Conservation (phyloP, 2,113 vertebrate species). For the Thinocorus orbignyianus region DNA sequence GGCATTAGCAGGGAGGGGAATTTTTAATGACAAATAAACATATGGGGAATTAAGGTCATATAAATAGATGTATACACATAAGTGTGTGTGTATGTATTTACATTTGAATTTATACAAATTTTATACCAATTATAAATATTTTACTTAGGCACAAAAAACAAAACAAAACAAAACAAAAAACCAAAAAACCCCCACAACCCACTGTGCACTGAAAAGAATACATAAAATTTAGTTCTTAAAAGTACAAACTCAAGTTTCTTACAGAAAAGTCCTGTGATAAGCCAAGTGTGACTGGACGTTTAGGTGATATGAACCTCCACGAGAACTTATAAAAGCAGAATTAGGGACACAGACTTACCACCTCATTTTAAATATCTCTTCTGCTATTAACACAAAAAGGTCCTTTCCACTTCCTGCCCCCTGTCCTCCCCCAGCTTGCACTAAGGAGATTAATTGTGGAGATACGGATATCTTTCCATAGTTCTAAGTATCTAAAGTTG, state of each 20-base stretch:
- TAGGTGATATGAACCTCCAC: neutral
- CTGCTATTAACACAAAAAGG: neutral
- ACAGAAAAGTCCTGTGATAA: neutral
- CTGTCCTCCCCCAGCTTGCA: fast-evolving
- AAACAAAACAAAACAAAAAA: no score
- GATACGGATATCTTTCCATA: neutral
- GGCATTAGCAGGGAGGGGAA: neutral
- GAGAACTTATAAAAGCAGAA: neutral
- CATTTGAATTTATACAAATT: neutral
- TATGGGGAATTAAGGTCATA: neutral
- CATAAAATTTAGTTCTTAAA: neutral
- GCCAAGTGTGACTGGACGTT: neutral
- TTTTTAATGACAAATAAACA: neutral
- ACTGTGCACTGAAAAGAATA: neutral
- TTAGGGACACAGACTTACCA: neutral
- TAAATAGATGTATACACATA: neutral
- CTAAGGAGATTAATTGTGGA: neutral
- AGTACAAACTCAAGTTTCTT: neutral
- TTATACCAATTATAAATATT: neutral
- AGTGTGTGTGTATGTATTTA: neutral
- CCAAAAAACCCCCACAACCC: fast-evolving
- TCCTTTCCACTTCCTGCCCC: no score
- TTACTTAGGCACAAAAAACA: neutral
- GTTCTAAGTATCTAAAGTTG: neutral
- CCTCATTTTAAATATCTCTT: neutral